phyloP scores from a whole-genome alignment of 2,888 invertebrate genomes.

The Platypus cylindrus region DNA sequence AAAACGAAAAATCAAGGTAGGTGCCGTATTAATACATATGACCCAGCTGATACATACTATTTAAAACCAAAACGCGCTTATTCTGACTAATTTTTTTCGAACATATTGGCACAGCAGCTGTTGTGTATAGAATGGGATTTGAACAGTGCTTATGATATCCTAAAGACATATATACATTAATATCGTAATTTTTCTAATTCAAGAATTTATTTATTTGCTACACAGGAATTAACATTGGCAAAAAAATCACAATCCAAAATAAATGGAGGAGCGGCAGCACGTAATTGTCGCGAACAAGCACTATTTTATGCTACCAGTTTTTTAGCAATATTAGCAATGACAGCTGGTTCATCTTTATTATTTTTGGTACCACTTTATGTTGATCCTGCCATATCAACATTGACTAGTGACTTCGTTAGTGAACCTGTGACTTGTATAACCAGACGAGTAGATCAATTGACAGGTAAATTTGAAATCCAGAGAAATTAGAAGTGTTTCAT shows the following conservation, averaged over 20 bases:
- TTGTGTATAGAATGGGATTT: too few relatives aligned
- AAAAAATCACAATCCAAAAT: constrained; percentile 35
- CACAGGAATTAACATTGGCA: constrained; percentile 38
- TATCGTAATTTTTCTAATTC: too few relatives aligned
- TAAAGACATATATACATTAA: too few relatives aligned
- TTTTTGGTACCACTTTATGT: constrained; percentile 65
- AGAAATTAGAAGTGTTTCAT: too few relatives aligned
- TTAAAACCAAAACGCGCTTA: neutral
- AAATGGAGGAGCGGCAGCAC: constrained; percentile 37
- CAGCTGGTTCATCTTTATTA: constrained; percentile 57
- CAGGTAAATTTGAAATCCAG: too few relatives aligned
- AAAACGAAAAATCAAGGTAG: constrained; percentile 44
- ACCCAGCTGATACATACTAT: constrained; percentile 9
- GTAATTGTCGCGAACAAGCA: constrained; percentile 52
- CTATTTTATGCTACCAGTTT: constrained; percentile 60
- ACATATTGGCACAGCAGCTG: too few relatives aligned
- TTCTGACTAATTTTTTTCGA: neutral
- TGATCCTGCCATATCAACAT: constrained; percentile 51
- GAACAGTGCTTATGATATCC: too few relatives aligned
- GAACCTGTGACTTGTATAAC: constrained; percentile 63
- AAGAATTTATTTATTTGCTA: neutral
- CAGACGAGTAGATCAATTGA: constrained; percentile 53
- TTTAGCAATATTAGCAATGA: constrained; percentile 56
- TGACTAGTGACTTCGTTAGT: constrained; percentile 63
- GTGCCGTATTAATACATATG: constrained; percentile 3